These are phyloP conservation scores for Tragopan temminckii DNA, from an alignment of 2,797 vertebrate genomes.

Conservation along the genomic window DNA sequence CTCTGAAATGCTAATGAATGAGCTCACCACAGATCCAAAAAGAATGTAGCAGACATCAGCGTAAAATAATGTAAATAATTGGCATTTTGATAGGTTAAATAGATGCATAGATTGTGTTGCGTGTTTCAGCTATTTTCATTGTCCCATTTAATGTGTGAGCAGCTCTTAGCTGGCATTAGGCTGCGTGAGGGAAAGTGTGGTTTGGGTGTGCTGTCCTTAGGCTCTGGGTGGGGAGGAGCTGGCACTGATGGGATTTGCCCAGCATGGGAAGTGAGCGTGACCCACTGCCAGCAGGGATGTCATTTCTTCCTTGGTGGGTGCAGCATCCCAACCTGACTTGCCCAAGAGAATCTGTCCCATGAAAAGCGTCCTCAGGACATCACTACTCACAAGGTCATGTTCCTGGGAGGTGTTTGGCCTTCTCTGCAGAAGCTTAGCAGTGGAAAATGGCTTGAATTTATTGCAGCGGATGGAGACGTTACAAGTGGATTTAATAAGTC, in stretches of 20 bases:
- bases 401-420: neutral
- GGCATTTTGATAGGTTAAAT: neutral
- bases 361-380: neutral
- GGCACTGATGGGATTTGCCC: neutral
- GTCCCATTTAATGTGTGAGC: neutral
- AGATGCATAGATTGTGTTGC: neutral
- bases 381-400: neutral
- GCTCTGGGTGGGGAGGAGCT: neutral
- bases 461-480: neutral
- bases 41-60: neutral
- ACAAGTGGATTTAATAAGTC: neutral
- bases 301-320: neutral
- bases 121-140: neutral
- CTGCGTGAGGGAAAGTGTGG: neutral
- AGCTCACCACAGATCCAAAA: neutral
- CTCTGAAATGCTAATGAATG: neutral
- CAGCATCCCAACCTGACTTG: neutral
- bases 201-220: neutral
- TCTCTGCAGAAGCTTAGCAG: neutral
- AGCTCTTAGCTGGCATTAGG: neutral
- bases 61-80: neutral
- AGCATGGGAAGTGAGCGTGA: neutral
- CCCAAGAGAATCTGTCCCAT: neutral
- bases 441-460: neutral
- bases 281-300: neutral